A percentile compares a stretch with the other conserved stretches of the same genome.
phyloP scores from a whole-genome alignment of 2,797 vertebrate genomes.

The Gambelia wislizenii region DNA sequence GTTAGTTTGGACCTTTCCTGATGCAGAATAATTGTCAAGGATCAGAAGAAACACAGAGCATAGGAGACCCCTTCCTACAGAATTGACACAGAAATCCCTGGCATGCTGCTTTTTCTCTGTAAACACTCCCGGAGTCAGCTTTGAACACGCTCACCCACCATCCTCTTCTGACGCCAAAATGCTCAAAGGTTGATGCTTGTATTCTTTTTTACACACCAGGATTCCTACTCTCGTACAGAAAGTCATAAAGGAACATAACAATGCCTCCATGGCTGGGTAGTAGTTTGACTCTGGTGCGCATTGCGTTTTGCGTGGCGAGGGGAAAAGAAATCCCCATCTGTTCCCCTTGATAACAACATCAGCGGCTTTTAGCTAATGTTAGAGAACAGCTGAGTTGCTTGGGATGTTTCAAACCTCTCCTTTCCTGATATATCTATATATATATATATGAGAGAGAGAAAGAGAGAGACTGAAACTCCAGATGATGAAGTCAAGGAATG shows the following conservation, averaged over 20 bases:
- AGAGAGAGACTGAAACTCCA: background rate
- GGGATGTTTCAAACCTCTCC: too few relatives aligned
- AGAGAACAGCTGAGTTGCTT: background rate
- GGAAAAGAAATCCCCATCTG: background rate
- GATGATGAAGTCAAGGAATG: too few relatives aligned
- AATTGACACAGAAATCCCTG: background rate
- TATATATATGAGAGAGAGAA: background rate
- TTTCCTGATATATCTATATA: too few relatives aligned
- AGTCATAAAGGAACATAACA: background rate
- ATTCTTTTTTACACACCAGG: background rate
- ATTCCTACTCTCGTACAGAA: background rate
- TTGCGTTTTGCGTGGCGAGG: background rate
- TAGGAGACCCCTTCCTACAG: background rate
- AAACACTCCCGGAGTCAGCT: background rate
- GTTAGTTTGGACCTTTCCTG: background rate
- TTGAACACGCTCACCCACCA: background rate
- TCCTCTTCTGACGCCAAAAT: background rate
- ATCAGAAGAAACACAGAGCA: background rate
- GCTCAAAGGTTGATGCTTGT: background rate
- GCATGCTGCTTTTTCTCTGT: too few relatives aligned
- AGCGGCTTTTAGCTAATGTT: background rate
- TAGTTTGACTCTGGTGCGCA: background rate
- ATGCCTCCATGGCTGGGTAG: background rate
- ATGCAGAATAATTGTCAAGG: background rate
- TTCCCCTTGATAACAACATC: background rate